Evolutionary conservation across 2,888 invertebrate genomes (phyloP), one percentile per base, ranked within the genome.

Genomic region (Coenonympha glycerion): DNA sequence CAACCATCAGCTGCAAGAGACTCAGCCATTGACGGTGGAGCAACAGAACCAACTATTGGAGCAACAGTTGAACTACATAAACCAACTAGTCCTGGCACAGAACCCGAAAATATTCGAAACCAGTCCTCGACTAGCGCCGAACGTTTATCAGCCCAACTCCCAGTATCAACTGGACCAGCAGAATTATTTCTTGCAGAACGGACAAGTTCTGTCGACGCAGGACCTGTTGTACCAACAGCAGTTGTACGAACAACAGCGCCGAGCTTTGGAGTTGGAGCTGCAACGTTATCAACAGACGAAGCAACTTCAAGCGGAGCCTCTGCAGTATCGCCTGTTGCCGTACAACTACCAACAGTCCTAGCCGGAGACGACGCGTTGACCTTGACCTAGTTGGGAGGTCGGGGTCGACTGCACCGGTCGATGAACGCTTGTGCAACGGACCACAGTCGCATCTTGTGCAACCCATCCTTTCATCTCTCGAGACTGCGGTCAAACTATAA

Each of bases 331-430:
- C 3, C 48, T 75, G 49, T 58, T 73, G 19, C 69, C 71, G 21
- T 63, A 69, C 65, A 47, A 59, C 19, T 50, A 47, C 46, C 54
- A 48, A 9, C 57, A 41, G 24, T 37, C 68, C 61, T 55, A 67
- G 31, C 9, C 42, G 53, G 36, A 50, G 57, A 37, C 37, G 47
- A 53, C 63, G 63, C 52, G 61, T 63, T 56, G 68, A 62, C 65
- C 67, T 65, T 80, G 87, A 83, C 86, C 85, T 71, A 75, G 63
- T 63, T 78, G 60, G 46, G 46, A 57, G 52, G 56, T 59, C 66
- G 63, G 57, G 64, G 66, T 53, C 58, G 56, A 59, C 62, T 68
- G 66, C 68, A 66, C 59, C 53, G 63, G 60, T 58, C 62, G 62
- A 50, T 52, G 59, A 59, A 55, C 64, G 63, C 39, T 70, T 64